Conservation (phyloP, 1,140 invertebrate genomes). For the Ptiloglossa arizonensis region DNA sequence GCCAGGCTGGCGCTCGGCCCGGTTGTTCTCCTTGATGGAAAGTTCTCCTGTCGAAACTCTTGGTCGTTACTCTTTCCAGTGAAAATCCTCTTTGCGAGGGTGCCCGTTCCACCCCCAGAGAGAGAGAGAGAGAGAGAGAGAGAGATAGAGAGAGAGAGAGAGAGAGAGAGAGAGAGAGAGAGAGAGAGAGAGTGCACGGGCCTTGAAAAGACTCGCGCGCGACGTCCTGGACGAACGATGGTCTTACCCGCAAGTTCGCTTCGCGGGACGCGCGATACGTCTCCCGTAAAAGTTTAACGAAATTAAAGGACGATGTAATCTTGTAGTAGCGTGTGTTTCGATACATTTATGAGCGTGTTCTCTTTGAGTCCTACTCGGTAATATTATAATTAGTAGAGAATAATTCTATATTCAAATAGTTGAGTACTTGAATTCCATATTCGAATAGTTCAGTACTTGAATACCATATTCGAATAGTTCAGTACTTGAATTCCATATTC, state of each 20-base stretch:
- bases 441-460: too few relatives aligned
- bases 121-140: too few relatives aligned
- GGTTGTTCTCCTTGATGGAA: conserved; percentile 48
- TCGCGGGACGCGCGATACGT: conserved; percentile 32
- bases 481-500: too few relatives aligned
- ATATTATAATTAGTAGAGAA: too few relatives aligned
- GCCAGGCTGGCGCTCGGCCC: background rate
- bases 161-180: background rate
- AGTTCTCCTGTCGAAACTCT: conserved; percentile 54
- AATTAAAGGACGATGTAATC: too few relatives aligned
- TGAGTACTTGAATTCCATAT: too few relatives aligned
- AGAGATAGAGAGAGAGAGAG: background rate
- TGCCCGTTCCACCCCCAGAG: conserved; percentile 18
- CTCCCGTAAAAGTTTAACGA: conserved; percentile 61
- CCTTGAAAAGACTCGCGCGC: conserved; percentile 38
- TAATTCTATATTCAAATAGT: too few relatives aligned
- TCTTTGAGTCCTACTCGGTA: too few relatives aligned
- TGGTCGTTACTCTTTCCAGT: conserved; percentile 54
- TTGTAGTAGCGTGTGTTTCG: too few relatives aligned
- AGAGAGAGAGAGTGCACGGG: background rate
- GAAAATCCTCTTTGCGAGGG: conserved; percentile 60
- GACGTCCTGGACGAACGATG: conserved; percentile 18
- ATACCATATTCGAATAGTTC: too few relatives aligned
- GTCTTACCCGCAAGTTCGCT: conserved; percentile 50
- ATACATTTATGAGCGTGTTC: too few relatives aligned